Percentiles rank a stretch among this genome's conserved stretches.
Conservation (phyloP, 2,888 invertebrate genomes). For the Onthophagus sagittarius region DNA sequence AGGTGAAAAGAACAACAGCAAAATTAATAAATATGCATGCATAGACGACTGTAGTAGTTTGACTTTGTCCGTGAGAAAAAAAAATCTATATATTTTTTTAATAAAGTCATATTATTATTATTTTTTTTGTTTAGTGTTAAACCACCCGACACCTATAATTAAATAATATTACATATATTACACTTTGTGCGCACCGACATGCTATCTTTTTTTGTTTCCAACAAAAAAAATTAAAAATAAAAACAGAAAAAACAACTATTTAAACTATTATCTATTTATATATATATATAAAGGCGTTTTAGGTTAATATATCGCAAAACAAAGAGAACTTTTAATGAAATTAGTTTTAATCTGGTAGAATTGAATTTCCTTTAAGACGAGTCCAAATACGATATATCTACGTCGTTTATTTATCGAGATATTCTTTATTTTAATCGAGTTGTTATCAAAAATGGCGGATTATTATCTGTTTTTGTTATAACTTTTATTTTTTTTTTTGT, state of each 20-base stretch:
- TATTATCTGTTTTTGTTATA: too few relatives aligned
- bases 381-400: too few relatives aligned
- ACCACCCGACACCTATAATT: constrained; percentile 27
- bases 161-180: constrained; percentile 28
- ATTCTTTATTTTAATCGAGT: too few relatives aligned
- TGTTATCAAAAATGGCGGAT: too few relatives aligned
- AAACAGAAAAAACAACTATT: constrained; percentile 20
- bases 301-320: too few relatives aligned
- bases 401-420: too few relatives aligned
- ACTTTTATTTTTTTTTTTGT: too few relatives aligned
- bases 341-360: too few relatives aligned
- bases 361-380: too few relatives aligned
- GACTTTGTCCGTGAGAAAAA: constrained; percentile 6
- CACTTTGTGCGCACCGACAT: constrained; percentile 23
- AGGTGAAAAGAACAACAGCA: constrained; percentile 9
- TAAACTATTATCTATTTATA: constrained; percentile 2
- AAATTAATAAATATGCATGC: constrained; percentile 1
- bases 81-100: constrained; percentile 7
- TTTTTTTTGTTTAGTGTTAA: not conserved
- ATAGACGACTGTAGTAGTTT: not conserved
- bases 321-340: too few relatives aligned
- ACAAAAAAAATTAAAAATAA: constrained; percentile 2
- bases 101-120: constrained; percentile 8
- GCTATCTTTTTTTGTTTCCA: not conserved
- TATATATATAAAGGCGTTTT: too few relatives aligned